Evolutionary conservation across 1,140 invertebrate species (phyloP), one percentile per base, ranked within the genome.

Genomic region (Caenorhabditis remanei): DNA sequence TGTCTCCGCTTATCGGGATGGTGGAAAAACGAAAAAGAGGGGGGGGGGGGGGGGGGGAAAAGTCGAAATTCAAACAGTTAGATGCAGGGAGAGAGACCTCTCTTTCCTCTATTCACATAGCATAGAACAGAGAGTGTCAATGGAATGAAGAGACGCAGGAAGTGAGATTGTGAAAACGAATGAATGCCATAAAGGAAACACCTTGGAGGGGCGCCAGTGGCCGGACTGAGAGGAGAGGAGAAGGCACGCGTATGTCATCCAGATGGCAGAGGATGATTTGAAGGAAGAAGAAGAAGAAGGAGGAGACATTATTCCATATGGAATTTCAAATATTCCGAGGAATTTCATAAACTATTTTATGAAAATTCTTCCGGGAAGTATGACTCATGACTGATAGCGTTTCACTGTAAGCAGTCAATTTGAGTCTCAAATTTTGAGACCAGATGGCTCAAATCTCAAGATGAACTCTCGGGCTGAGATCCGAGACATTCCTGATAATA

Each of bases 21-120:
- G 13, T 7, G 5, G 16, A 53, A 41, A n/a, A 48, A 82, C 32
- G n/a, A 55, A 24, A 71, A 71, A 13, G 41, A 4, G 46, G n/a
- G 7, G 48, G 53, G n/a, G 41, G 32, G 41, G 13, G 46, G n/a
- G 7, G 48, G 53, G n/a, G 41, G 46, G 79, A 83, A 84, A 61
- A 84, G 82, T 56, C 53, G 82, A 58, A 84, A 84, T 56, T 56
- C 82, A 58, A 84, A 84, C 53, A 84, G 56, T 84, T 40, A 83
- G 5, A 7, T 55, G 48, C 55, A 21, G 4, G 5, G 16, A 16
- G 19, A 53, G 19, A 79, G 32, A 32, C 32, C 32, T 8, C n/a
- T 8, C 13, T n/a, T 24, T n/a, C 32, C 11, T 19, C 67, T 75
- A 13, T 40, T 7, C 32, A 11, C 9, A 19, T 75, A 6, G 9